Evolutionary conservation across 1,140 invertebrate species (phyloP).

Genomic region (Pseudomyrmex concolor): DNA sequence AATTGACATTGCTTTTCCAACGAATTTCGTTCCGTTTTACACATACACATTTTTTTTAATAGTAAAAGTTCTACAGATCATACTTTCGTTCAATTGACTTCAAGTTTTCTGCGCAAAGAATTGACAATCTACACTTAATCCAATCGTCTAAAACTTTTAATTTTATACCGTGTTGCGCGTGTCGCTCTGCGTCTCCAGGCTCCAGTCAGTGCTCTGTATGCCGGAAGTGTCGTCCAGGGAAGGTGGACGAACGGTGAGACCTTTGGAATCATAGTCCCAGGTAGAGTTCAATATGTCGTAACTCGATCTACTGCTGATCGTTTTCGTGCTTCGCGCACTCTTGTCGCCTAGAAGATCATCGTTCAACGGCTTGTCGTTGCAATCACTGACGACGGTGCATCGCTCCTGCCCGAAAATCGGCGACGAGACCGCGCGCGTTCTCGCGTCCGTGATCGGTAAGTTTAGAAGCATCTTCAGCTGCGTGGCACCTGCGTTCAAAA

Average conservation of each 20-base stretch:
- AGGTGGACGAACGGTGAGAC: constrained; percentile 24
- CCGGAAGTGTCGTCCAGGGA: constrained; percentile 71
- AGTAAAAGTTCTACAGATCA: no score
- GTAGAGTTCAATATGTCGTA: constrained; percentile 61
- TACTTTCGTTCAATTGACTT: no score
- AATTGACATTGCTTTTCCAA: constrained; percentile 14
- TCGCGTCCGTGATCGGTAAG: background rate
- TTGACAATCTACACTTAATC: no score
- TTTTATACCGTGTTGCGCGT: constrained; percentile 41
- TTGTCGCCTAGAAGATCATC: background rate
- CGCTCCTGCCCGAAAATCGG: background rate
- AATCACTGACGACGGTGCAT: background rate
- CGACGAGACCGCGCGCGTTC: background rate
- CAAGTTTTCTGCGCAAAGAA: no score
- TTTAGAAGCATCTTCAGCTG: constrained; percentile 66
- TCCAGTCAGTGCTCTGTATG: constrained; percentile 71
- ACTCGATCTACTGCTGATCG: constrained; percentile 57
- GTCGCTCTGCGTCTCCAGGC: constrained; percentile 62
- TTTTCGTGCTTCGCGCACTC: constrained; percentile 1
- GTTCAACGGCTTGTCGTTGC: background rate
- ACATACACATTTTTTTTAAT: no score
- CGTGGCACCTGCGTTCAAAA: constrained; percentile 61
- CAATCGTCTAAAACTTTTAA: no score
- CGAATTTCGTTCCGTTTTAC: no score
- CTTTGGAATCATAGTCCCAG: constrained; percentile 53